Evolutionary conservation across 2,113 vertebrate genomes (phyloP).

Genomic region (Lonchura striata): DNA sequence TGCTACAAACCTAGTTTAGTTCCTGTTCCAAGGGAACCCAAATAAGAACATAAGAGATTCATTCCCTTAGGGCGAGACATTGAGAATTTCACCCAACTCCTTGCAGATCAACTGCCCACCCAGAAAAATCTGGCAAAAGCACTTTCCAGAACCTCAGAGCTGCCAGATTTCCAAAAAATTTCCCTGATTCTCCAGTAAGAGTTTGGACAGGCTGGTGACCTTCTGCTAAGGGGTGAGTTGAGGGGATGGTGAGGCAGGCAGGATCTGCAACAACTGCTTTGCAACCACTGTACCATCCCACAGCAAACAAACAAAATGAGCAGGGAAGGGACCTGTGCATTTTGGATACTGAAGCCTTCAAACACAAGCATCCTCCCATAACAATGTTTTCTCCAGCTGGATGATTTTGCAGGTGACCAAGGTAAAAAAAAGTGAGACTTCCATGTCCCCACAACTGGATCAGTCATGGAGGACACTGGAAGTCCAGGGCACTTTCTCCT

Average conservation of each 20-base stretch:
- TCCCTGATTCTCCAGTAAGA: not conserved
- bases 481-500: not conserved
- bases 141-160: not conserved
- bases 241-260: not conserved
- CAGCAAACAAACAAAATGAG: not conserved
- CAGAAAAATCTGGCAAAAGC: not conserved
- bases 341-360: not conserved
- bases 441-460: not conserved
- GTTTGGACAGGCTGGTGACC: not conserved
- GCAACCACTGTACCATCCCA: not conserved
- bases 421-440: not conserved
- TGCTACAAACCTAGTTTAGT: not conserved
- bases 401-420: not conserved
- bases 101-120: not conserved
- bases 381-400: not conserved
- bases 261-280: too few species aligned
- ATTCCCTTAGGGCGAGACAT: not conserved
- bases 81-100: accelerated
- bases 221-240: accelerated
- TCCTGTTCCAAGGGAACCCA: not conserved
- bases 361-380: not conserved
- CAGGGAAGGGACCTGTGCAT: not conserved
- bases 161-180: not conserved
- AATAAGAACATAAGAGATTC: not conserved
- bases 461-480: not conserved